phyloP scores from a whole-genome alignment of 2,888 invertebrate genomes.

The Monoplex corrugatus region DNA sequence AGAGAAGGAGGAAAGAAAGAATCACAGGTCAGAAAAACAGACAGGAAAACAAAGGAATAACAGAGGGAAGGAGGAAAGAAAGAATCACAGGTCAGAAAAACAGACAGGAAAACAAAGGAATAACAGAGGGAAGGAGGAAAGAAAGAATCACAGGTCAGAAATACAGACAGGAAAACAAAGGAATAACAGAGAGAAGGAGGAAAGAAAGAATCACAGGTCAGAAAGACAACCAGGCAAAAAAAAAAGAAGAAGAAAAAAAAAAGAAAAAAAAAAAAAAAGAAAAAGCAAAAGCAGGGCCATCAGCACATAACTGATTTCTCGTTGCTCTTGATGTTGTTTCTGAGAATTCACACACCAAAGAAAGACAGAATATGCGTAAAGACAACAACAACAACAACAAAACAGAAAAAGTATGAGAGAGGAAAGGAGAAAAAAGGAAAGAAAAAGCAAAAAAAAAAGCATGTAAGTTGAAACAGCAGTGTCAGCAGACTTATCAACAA shows the following conservation, averaged over 20 bases:
- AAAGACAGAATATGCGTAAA: neutral
- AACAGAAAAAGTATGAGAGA: neutral
- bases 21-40: no score
- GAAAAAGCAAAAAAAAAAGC: no score
- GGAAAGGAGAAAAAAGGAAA: neutral
- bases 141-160: neutral
- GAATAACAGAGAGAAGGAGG: neutral
- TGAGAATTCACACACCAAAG: neutral
- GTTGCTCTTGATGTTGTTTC: no score
- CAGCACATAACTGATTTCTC: no score
- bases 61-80: neutral
- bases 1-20: no score
- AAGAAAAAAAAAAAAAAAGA: neutral
- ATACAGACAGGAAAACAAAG: neutral
- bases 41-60: neutral
- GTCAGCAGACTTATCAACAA: no score
- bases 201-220: neutral
- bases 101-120: no score
- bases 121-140: no score
- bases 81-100: neutral
- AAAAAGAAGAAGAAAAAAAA: neutral
- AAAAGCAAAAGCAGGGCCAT: neutral
- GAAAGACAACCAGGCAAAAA: neutral
- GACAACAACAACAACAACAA: neutral
- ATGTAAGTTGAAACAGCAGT: no score